Conservation (phyloP, 2,797 vertebrate species). For the Sus cebifrons region DNA sequence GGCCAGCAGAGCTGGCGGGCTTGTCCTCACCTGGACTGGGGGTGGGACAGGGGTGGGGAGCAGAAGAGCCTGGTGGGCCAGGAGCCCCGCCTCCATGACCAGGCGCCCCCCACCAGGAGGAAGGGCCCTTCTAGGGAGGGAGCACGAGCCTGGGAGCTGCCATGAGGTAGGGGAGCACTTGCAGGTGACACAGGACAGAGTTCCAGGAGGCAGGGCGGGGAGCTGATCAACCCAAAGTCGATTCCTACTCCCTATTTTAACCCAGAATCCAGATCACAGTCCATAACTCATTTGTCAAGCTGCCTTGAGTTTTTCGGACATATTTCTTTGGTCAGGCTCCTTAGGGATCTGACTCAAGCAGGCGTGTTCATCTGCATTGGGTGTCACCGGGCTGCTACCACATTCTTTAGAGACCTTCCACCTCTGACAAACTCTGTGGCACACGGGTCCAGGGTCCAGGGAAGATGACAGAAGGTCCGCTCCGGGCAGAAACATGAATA, state of each 20-base stretch:
- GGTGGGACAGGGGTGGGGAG: background rate
- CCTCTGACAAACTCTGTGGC: background rate
- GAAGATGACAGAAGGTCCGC: background rate
- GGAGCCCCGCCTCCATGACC: background rate
- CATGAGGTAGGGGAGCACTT: too few relatives aligned
- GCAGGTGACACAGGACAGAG: too few relatives aligned
- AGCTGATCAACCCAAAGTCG: background rate
- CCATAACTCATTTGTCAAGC: background rate
- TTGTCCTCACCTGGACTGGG: rapidly evolving
- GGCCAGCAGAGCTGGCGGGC: background rate
- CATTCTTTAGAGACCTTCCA: background rate
- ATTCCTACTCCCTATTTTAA: background rate
- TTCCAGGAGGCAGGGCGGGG: background rate
- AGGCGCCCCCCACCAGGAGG: background rate
- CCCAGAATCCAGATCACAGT: background rate
- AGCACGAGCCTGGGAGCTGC: too few relatives aligned
- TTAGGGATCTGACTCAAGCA: background rate
- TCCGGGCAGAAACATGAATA: rapidly evolving
- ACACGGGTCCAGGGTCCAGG: background rate
- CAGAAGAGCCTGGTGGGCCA: background rate
- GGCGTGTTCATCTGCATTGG: background rate
- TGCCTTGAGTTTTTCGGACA: background rate
- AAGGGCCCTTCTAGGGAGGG: background rate
- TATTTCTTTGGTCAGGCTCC: background rate
- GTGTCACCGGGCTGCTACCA: rapidly evolving